phyloP scores from a whole-genome alignment of 2,888 invertebrate species.

The Drosophila borealis region DNA sequence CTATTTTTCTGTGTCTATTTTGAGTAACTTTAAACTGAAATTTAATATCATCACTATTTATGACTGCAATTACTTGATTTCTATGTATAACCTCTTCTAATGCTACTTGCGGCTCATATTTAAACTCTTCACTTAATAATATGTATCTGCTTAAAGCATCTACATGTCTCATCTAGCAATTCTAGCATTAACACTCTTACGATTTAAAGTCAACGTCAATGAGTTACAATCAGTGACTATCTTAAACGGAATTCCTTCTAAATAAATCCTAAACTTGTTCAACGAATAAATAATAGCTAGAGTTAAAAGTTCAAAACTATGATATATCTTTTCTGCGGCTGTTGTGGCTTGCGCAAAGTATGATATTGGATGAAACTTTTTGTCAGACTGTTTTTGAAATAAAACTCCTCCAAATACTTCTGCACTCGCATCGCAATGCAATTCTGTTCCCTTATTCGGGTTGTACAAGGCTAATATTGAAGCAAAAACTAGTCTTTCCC shows the following conservation, averaged over 20 bases:
- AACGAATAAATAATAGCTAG: neutral
- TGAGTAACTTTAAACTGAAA: neutral
- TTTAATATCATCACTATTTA: neutral
- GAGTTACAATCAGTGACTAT: neutral
- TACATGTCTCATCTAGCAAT: neutral
- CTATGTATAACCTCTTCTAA: neutral
- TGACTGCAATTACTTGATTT: neutral
- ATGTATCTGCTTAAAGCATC: neutral
- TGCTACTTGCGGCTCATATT: neutral
- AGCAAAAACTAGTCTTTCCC: no score
- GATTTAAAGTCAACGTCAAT: neutral
- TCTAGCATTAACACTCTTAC: neutral
- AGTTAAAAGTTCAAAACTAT: no score
- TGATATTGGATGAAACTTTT: no score
- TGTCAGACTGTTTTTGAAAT: no score
- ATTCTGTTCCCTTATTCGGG: no score
- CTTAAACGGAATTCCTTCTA: neutral
- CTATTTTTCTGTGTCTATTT: no score
- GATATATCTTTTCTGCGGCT: no score
- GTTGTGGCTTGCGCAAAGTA: no score
- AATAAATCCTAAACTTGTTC: neutral
- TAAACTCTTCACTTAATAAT: neutral
- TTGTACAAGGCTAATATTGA: no score
- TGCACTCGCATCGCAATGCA: no score
- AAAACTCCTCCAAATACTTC: no score